Base-by-base conservation (phyloP, 2,888 invertebrate genomes). In the Gari tellinella region DNA sequence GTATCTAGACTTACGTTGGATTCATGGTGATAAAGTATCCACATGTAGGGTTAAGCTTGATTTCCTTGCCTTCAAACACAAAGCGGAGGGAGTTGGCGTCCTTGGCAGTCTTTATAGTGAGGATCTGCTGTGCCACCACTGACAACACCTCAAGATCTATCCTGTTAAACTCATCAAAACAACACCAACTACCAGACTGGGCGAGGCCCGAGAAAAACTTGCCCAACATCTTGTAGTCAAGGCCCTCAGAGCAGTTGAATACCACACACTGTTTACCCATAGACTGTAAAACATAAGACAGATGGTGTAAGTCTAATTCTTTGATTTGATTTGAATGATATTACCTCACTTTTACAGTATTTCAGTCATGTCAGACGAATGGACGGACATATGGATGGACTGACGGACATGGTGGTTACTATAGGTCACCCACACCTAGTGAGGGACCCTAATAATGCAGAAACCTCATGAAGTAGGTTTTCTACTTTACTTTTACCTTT, bases 1-100 rank as follows among this genome's bases (percentile, higher is more conserved):
- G 5, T 10, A 10, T 45, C 15, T 31, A 10, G 31, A 31, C 31
- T 7, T 80, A 91, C 89, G 88, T 89, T 7, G 90, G 91, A 68
- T 92, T 91, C 91, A 92, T 92, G 17, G 92, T 92, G 64, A 92
- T 92, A 74, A 92, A 92, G 73, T 90, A 89, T 25, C 91, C 92
- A 85, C 91, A 92, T 0, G 90, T 87, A 38, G 83, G 76, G 72
- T 92, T 91, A 57, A 92, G 84, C 63, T 90, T 90, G 67, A 92
- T 91, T 60, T 92, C 92, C 48, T 89, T 81, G 3, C 90, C 90
- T 69, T 92, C 92, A 86, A 92, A 92, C 81, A 90, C 81, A 80
- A 92, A 92, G 56, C 91, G 84, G 12, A 86, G 85, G 4, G 87
- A 81, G 46, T 84, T 81, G 1, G 85, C 75, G 72, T 92, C 92